Evolutionary conservation across 2,888 invertebrate genomes (phyloP), one percentile per base, ranked within the genome.

Genomic region (Synergus umbraculus): DNA sequence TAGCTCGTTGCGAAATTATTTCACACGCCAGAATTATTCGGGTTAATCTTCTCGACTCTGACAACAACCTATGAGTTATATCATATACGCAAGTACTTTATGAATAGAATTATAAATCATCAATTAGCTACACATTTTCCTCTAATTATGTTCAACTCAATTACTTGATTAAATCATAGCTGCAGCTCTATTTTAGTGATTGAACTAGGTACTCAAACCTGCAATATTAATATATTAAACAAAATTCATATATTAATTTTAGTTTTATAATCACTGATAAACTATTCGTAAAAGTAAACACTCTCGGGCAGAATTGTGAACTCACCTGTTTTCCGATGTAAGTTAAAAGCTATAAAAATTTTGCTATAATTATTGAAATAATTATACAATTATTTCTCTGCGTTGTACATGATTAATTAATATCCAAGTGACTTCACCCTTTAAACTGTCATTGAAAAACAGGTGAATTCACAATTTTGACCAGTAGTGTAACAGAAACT

Each of bases 1-100:
- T 43, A 63, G 76, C 76, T 76, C 29, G 63, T 60, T 63, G 63
- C 54, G 60, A 63, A 63, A 63, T 60, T 63, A 76, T 76, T 76
- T 63, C 76, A 76, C 76, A 58, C 63, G 73, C 73, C 37, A 73
- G 49, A 73, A 54, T 73, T 73, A 73, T 73, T 54, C 29, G 37
- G 73, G 49, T 73, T 73, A 73, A 73, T 49, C 49, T 54, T 29
- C 69, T 29, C 73, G 37, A 13, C 69, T 29, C 54, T 29, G 15
- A 73, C n/a, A 37, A 54, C 49, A 22, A 60, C 22, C 54, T 54
- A 54, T 54, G 49, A 12, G 29, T 69, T 29, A 29, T 46, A 67
- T 67, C 22, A 73, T 73, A 29, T 18, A 54, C 22, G 15, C 3
- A 49, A 69, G 29, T 49, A n/a, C n/a, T 46, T 49, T 69, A 69